These are phyloP conservation scores for Zonitis immaculata DNA, from an alignment of 2,888 invertebrate genomes.

Conservation along the genomic window DNA sequence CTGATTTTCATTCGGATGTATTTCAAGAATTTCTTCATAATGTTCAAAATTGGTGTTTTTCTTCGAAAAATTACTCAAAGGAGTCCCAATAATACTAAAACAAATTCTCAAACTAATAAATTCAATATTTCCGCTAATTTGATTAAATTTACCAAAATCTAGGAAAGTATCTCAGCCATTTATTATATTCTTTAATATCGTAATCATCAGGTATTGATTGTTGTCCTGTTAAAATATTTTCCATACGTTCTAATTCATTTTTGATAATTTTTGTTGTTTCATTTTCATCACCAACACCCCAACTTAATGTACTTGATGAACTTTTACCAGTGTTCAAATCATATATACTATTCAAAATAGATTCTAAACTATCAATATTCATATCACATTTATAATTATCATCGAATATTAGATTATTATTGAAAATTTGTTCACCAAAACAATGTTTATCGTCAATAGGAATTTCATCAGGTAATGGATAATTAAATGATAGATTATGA, in stretches of 20 bases:
- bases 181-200: slow-evolving; percentile 55
- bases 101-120: neutral
- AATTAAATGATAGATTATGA: slow-evolving; percentile 1
- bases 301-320: slow-evolving; percentile 47
- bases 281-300: slow-evolving; percentile 54
- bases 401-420: neutral
- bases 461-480: slow-evolving; percentile 1
- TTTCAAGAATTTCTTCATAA: slow-evolving; percentile 17
- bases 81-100: slow-evolving; percentile 5
- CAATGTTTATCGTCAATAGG: slow-evolving; percentile 1
- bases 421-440: slow-evolving; percentile 12
- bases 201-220: slow-evolving; percentile 51
- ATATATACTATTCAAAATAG: slow-evolving; percentile 3
- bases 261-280: slow-evolving; percentile 52
- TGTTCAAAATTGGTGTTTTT: neutral
- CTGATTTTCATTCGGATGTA: slow-evolving; percentile 12
- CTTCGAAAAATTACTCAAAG: neutral
- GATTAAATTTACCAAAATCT: slow-evolving; percentile 51
- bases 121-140: neutral
- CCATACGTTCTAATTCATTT: slow-evolving; percentile 56
- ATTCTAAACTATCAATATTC: slow-evolving; percentile 7
- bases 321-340: slow-evolving; percentile 24
- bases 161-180: slow-evolving; percentile 57
- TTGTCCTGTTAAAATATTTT: slow-evolving; percentile 55
- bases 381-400: neutral